Evolutionary conservation across 37 sponge, comb jelly and placozoan genomes (phyloP), one percentile per base, ranked within the genome.

Genomic region (Spongia lamella): DNA sequence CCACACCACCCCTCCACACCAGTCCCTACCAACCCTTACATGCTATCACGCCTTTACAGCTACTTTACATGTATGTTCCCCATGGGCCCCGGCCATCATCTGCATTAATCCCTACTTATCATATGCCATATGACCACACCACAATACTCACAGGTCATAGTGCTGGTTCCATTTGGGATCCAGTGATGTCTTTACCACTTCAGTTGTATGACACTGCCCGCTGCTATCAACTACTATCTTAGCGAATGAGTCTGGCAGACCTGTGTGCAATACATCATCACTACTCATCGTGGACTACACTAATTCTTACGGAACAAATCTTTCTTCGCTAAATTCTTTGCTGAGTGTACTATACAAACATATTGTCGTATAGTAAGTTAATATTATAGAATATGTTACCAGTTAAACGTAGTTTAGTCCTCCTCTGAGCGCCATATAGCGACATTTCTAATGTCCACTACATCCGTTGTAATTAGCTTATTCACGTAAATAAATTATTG

Each of bases 141-240:
- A 61, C 29, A n/a, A 35, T 0, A 79, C 96, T 92, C 50, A 96
- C 96, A 96, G 53, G 66, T 96, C 93, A 63, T 84, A 96, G 37
- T 92, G 90, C 38, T 96, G 87, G 36, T 92, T 96, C 96, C 96
- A 96, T 53, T 89, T 96, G 51, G 96, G 96, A 58, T 96, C 96
- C 30, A 96, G 76, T 14, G 93, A 77, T 1, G 75, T 68, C 76
- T 83, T 96, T 52, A 90, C 58, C 34, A 78, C 65, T 17, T 89
- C 90, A 15, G 96, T 96, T 0, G 85, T 65, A 68, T 96, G 94
- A 65, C 94, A 88, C 76, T 96, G 93, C 3, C 93, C 90, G 61
- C 90, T 96, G 25, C 86, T 93, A 33, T 92, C 96, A 19, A 96
- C 96, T 9, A 75, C 79, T n/a, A 96, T 82, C 84, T 89, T 86